Percentiles rank a stretch among this genome's conserved stretches.
phyloP scores from a whole-genome alignment of 2,797 vertebrate species.

The Kryptopterus vitreolus region DNA sequence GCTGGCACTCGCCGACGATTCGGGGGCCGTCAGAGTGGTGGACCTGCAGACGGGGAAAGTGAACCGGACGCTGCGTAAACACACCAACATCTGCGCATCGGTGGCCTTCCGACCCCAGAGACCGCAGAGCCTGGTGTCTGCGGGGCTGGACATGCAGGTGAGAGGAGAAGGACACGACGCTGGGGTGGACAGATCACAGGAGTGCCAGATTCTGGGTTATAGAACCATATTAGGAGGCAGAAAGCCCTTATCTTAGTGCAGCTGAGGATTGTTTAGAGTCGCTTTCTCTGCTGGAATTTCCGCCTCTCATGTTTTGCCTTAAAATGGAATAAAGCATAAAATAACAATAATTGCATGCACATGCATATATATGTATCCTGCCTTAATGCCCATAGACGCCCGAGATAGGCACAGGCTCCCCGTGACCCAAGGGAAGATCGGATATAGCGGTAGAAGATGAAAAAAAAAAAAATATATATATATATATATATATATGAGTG shows the following conservation, averaged over 20 bases:
- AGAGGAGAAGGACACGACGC: slow-evolving; percentile 42
- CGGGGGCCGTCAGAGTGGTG: slow-evolving; percentile 83
- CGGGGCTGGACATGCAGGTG: slow-evolving; percentile 98
- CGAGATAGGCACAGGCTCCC: too few species aligned
- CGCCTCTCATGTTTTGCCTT: not conserved
- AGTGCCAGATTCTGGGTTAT: not conserved
- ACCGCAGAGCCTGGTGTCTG: slow-evolving; percentile 90
- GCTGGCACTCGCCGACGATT: slow-evolving; percentile 89
- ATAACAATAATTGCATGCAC: not conserved
- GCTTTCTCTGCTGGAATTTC: not conserved
- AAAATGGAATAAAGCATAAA: not conserved
- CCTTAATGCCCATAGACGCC: too few species aligned
- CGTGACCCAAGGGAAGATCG: too few species aligned
- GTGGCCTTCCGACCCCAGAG: slow-evolving; percentile 89
- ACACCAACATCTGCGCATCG: slow-evolving; percentile 94
- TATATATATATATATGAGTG: too few species aligned
- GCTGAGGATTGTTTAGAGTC: not conserved
- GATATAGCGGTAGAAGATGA: too few species aligned
- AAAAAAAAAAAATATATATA: too few species aligned
- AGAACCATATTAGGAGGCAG: not conserved
- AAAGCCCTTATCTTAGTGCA: not conserved
- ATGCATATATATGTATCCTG: too few species aligned
- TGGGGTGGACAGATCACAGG: not conserved
- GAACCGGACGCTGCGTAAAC: slow-evolving; percentile 81
- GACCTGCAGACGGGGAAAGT: slow-evolving; percentile 84